Conservation (phyloP, 1,140 invertebrate genomes). For the Mizuhopecten yessoensis region DNA sequence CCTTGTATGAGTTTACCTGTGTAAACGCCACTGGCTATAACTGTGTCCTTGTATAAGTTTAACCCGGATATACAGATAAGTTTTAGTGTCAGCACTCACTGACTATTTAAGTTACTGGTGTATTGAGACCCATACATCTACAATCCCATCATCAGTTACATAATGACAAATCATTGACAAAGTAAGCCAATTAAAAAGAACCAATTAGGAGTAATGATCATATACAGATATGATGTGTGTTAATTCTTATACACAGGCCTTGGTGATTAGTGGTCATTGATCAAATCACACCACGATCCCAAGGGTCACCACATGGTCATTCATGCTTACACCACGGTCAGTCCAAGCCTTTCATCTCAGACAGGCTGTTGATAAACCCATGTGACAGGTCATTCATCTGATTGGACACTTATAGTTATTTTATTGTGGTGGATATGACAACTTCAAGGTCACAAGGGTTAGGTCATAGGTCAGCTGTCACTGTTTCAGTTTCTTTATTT, state of each 20-base stretch:
- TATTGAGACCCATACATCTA: no score
- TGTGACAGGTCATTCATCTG: conserved; percentile 25
- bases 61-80: no score
- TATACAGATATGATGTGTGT: background rate
- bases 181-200: no score
- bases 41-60: no score
- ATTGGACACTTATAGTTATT: conserved; percentile 39
- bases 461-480: conserved; percentile 37
- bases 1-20: no score
- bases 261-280: background rate
- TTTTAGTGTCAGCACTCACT: no score
- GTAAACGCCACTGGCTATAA: no score
- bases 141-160: no score
- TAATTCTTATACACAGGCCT: background rate
- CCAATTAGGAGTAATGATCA: no score
- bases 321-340: background rate
- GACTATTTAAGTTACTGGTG: no score
- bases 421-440: conserved; percentile 34
- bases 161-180: no score
- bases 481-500: no score
- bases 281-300: background rate
- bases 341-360: background rate
- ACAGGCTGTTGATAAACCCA: background rate
- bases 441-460: background rate
- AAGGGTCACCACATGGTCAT: background rate